These are phyloP conservation scores for Cottus gobio DNA, from an alignment of 2,113 vertebrate genomes.

Conservation along the genomic window DNA sequence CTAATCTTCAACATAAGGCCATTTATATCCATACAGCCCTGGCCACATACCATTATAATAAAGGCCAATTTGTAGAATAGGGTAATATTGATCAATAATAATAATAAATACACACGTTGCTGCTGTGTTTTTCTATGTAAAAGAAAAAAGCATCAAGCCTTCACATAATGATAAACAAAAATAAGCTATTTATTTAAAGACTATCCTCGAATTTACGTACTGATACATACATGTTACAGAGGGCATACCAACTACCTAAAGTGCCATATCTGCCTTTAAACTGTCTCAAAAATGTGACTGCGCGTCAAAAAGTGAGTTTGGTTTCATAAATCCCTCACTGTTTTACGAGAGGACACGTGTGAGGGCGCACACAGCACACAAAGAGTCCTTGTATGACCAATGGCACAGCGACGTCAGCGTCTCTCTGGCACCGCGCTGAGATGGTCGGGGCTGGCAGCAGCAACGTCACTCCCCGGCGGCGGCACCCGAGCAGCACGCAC, in stretches of 20 bases:
- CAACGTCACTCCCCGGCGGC: conserved; percentile 71
- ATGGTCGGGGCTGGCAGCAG: conserved; percentile 47
- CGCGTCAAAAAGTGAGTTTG: not conserved
- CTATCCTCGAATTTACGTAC: not conserved
- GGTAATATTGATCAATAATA: not conserved
- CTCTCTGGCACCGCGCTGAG: conserved; percentile 40
- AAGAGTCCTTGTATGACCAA: conserved; percentile 41
- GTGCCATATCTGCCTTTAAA: not conserved
- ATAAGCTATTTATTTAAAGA: not conserved
- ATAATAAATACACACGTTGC: not conserved
- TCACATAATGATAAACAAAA: not conserved
- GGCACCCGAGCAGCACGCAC: conserved; percentile 57
- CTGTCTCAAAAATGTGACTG: not conserved
- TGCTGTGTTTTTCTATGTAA: not conserved
- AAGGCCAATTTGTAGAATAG: not conserved
- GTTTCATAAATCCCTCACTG: not conserved
- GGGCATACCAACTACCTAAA: not conserved
- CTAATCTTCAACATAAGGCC: not conserved
- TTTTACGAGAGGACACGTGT: conserved; percentile 22
- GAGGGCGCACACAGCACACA: conserved; percentile 26
- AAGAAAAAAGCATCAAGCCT: not conserved
- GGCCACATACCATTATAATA: not conserved
- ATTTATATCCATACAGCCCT: not conserved
- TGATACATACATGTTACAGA: not conserved
- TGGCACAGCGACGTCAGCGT: conserved; percentile 65